These are phyloP conservation scores for Bubo blakistoni DNA, from an alignment of 2,113 vertebrate genomes.

Conservation along the genomic window DNA sequence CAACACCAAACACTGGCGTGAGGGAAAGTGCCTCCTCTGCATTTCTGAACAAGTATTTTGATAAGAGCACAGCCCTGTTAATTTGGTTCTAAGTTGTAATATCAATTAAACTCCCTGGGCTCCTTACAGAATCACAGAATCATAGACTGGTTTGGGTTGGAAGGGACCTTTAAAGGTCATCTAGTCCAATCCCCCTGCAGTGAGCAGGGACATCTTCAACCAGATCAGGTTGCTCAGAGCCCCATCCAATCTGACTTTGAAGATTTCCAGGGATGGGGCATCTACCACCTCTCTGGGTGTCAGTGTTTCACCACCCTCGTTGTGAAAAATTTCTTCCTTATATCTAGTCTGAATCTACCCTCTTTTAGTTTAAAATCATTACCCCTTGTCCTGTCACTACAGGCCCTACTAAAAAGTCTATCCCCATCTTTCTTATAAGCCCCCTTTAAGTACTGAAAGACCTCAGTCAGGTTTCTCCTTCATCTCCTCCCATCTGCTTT, in stretches of 20 bases:
- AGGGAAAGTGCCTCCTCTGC: neutral
- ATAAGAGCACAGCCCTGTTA: neutral
- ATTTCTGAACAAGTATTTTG: neutral
- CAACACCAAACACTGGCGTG: neutral
- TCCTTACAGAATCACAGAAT: neutral
- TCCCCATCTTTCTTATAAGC: neutral
- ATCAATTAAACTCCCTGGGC: neutral
- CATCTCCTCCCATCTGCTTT: neutral
- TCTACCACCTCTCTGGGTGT: neutral
- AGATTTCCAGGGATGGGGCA: neutral
- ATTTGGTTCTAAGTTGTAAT: neutral
- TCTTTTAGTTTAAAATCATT: neutral
- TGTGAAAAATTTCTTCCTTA: neutral
- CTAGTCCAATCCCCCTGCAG: neutral
- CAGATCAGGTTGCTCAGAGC: neutral
- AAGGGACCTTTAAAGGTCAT: neutral
- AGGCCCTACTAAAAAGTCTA: neutral
- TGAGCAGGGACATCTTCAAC: neutral
- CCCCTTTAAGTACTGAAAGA: neutral
- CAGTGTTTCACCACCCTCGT: neutral
- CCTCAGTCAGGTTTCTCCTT: neutral
- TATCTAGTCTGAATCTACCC: neutral
- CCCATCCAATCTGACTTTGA: neutral
- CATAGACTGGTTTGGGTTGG: neutral
- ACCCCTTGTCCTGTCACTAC: neutral